Percentiles rank a stretch among this genome's conserved stretches.
phyloP scores from a whole-genome alignment of 2,888 invertebrate species.

The Cloeon dipterum region DNA sequence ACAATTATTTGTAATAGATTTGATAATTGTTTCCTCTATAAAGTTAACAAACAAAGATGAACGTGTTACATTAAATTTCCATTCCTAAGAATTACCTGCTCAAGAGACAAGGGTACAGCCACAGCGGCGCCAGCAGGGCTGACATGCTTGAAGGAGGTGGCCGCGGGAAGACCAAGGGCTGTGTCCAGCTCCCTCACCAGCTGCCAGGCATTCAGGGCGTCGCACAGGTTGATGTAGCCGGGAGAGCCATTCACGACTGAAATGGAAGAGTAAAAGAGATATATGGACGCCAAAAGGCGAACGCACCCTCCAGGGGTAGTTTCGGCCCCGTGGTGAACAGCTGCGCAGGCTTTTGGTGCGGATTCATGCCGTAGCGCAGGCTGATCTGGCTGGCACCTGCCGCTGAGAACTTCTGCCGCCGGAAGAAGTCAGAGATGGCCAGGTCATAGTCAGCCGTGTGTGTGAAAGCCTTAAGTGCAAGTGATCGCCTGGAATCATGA shows the following conservation, averaged over 20 bases:
- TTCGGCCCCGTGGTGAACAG: constrained; percentile 55
- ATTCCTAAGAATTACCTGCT: constrained; percentile 33
- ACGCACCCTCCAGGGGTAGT: constrained; percentile 47
- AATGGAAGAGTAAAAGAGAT: constrained; percentile 5
- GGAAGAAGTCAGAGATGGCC: constrained; percentile 87
- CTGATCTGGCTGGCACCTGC: constrained; percentile 50
- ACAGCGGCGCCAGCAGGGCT: constrained; percentile 95
- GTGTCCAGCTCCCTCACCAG: constrained; percentile 68
- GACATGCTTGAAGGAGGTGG: constrained; percentile 94
- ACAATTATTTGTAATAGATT: neutral
- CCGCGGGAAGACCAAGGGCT: constrained; percentile 66
- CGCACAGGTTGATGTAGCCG: constrained; percentile 92
- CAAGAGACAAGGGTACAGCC: constrained; percentile 47
- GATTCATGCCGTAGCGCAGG: constrained; percentile 90
- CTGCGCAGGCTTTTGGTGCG: constrained; percentile 92
- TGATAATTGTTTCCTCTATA: constrained; percentile 3
- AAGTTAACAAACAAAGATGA: too few species aligned
- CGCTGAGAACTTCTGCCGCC: constrained; percentile 54
- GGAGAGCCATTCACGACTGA: constrained; percentile 80
- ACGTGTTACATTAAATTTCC: too few species aligned
- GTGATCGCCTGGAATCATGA: constrained; percentile 49
- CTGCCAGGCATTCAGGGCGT: constrained; percentile 95
- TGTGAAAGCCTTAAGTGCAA: constrained; percentile 84
- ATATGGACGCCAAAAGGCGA: neutral
- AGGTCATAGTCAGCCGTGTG: constrained; percentile 89